phyloP scores from a whole-genome alignment of 2,113 vertebrate species.

The Naja naja region DNA sequence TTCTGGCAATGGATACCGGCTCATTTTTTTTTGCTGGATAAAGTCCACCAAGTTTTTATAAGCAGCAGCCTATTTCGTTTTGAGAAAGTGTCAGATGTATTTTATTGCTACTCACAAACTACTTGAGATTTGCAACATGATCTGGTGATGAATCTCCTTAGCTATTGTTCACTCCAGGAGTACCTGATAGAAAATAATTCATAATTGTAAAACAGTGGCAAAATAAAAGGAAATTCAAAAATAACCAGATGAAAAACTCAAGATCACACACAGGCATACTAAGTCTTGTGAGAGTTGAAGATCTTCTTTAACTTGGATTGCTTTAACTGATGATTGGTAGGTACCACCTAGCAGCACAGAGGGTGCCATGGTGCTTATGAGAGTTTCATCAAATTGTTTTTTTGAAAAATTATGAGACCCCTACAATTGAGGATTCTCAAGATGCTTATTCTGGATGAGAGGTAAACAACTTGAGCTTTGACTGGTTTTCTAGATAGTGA shows the following conservation, averaged over 20 bases:
- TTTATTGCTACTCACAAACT: neutral
- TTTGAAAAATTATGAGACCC: fast-evolving
- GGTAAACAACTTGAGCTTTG: fast-evolving
- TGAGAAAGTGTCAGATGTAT: neutral
- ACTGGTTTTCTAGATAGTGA: neutral
- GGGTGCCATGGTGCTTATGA: neutral
- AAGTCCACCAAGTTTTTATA: neutral
- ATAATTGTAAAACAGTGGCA: neutral
- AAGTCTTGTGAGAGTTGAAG: neutral
- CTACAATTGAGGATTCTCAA: neutral
- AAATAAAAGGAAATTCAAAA: neutral
- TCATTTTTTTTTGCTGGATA: neutral
- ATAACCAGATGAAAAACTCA: neutral
- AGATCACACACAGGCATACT: neutral
- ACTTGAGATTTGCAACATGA: neutral
- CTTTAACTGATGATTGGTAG: neutral
- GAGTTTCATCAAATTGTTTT: neutral
- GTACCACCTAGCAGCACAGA: neutral
- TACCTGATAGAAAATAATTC: neutral
- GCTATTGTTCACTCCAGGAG: neutral
- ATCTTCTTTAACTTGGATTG: neutral
- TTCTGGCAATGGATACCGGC: neutral
- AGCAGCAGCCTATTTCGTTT: neutral
- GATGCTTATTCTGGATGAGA: neutral
- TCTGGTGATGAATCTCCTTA: neutral